phyloP scores from a whole-genome alignment of 2,113 vertebrate genomes.

The Porphyrio hochstetteri region DNA sequence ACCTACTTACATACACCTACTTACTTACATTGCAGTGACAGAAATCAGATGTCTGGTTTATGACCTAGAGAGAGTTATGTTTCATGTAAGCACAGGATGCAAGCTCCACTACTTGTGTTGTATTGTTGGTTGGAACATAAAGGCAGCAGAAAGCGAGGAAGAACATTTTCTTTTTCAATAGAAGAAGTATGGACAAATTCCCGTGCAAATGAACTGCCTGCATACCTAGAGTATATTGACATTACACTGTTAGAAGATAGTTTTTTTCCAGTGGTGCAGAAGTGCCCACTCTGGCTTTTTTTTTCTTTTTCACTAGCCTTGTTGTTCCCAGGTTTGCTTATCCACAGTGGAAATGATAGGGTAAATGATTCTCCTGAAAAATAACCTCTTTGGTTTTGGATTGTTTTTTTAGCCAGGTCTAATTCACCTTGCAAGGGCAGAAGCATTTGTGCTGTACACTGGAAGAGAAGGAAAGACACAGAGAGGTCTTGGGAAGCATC shows the following conservation, averaged over 20 bases:
- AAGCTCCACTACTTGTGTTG: background rate
- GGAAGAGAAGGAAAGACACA: background rate
- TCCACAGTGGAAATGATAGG: background rate
- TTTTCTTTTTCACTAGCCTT: background rate
- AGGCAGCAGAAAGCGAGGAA: background rate
- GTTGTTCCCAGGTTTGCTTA: background rate
- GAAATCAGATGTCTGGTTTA: background rate
- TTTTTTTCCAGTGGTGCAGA: background rate
- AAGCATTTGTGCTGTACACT: background rate
- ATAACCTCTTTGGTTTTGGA: background rate
- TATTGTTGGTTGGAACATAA: background rate
- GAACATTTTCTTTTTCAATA: background rate
- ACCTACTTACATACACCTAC: background rate
- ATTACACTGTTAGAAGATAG: background rate
- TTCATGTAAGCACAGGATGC: background rate
- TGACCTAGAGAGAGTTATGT: rapidly evolving
- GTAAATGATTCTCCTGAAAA: background rate
- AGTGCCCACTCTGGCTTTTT: background rate
- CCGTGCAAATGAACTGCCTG: background rate
- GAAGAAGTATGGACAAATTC: background rate
- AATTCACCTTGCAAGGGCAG: background rate
- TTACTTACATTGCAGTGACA: rapidly evolving
- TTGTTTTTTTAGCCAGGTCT: background rate
- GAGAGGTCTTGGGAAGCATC: background rate
- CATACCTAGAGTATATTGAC: background rate